A percentile compares a stretch with the other conserved stretches of the same genome.
Evolutionary conservation across 1,140 invertebrate genomes (phyloP).

Genomic region (Platyscapa corneri): DNA sequence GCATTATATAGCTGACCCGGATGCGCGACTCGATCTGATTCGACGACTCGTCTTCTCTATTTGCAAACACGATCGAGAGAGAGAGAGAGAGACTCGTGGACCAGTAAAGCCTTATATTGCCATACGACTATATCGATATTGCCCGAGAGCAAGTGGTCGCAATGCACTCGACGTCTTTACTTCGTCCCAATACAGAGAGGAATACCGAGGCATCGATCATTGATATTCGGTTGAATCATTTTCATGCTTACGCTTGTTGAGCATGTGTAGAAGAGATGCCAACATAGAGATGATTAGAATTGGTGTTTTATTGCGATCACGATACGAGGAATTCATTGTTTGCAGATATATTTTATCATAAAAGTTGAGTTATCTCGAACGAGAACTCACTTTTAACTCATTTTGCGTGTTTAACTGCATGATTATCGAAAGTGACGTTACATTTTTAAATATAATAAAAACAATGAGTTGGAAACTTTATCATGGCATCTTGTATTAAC

Average conservation of each 20-base stretch:
- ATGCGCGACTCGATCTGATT: conserved; percentile 62
- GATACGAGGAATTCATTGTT: neutral
- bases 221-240: conserved; percentile 35
- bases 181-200: neutral
- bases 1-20: conserved; percentile 63
- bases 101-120: conserved; percentile 12
- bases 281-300: neutral
- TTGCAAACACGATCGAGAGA: neutral
- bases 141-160: neutral
- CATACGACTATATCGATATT: neutral
- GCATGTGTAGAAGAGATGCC: neutral
- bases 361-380: neutral
- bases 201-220: neutral
- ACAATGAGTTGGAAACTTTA: too few species aligned
- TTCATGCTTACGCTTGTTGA: neutral
- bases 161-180: conserved; percentile 15
- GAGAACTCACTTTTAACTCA: too few species aligned
- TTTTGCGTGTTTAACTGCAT: too few species aligned
- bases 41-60: conserved; percentile 44
- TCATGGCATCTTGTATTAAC: too few species aligned
- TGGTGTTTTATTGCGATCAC: neutral
- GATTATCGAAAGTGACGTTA: too few species aligned
- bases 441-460: too few species aligned
- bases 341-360: neutral
- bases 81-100: neutral